These are phyloP conservation scores for Caenorhabditis panamensis DNA, from an alignment of 2,888 invertebrate genomes.

Conservation along the genomic window DNA sequence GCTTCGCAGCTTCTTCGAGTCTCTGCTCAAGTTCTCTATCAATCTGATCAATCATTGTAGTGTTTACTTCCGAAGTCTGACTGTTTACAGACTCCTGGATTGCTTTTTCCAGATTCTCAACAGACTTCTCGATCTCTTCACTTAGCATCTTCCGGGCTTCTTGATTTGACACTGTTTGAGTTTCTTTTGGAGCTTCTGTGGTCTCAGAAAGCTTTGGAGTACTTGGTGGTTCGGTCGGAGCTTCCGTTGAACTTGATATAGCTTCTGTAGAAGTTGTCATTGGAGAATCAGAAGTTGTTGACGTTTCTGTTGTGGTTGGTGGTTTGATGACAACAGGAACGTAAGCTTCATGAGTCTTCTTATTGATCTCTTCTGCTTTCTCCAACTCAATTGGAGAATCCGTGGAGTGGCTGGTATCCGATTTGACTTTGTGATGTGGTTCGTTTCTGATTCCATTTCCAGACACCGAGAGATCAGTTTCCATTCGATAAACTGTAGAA, in stretches of 20 bases:
- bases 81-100: conserved; percentile 39
- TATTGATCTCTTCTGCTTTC: conserved; percentile 54
- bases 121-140: conserved; percentile 52
- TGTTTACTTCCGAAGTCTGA: conserved; percentile 23
- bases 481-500: conserved; percentile 62
- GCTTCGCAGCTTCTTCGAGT: conserved; percentile 49
- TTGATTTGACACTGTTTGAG: not conserved
- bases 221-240: not conserved
- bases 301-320: conserved; percentile 14
- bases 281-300: not conserved
- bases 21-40: conserved; percentile 35
- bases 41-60: conserved; percentile 15
- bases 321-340: conserved; percentile 15
- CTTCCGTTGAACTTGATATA: conserved; percentile 11
- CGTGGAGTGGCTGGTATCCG: conserved; percentile 50
- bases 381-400: conserved; percentile 52
- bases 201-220: not conserved
- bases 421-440: conserved; percentile 41
- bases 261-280: not conserved
- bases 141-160: conserved; percentile 17
- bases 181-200: not conserved
- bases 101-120: conserved; percentile 50
- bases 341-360: conserved; percentile 16
- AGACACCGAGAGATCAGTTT: conserved; percentile 59
- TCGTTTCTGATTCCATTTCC: conserved; percentile 28